phyloP scores from a whole-genome alignment of 1,140 invertebrate species.

The Drosophila virilis region DNA sequence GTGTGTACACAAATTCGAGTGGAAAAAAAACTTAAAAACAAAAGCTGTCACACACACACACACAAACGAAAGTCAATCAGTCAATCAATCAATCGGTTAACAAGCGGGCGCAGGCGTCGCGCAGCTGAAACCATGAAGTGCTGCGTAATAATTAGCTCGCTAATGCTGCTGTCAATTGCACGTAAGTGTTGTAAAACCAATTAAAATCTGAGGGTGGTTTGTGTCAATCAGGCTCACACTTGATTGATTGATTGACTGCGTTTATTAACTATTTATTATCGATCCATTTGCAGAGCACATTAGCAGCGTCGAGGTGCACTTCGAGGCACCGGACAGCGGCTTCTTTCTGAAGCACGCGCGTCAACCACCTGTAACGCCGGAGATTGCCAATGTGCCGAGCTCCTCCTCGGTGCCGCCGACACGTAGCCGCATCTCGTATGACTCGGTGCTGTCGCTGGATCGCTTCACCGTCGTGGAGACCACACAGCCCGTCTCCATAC shows the following conservation, averaged over 20 bases:
- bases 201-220: background rate
- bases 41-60: conserved; percentile 1
- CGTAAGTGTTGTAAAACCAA: conserved; percentile 48
- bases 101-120: conserved; percentile 14
- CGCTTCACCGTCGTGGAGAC: conserved; percentile 95
- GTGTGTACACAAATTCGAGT: conserved; percentile 3
- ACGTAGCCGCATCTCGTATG: conserved; percentile 79
- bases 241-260: background rate
- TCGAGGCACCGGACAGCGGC: conserved; percentile 94
- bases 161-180: conserved; percentile 62
- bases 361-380: conserved; percentile 85
- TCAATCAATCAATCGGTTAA: conserved; percentile 18
- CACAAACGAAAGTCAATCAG: background rate
- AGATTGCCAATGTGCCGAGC: conserved; percentile 69
- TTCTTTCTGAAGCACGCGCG: conserved; percentile 93
- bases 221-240: background rate
- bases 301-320: conserved; percentile 90
- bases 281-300: conserved; percentile 33
- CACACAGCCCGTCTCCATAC: conserved; percentile 92
- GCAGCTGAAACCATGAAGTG: conserved; percentile 52
- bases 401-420: conserved; percentile 63
- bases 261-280: background rate
- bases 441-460: conserved; percentile 89
- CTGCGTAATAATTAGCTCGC: conserved; percentile 51
- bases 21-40: conserved; percentile 9